Conservation (phyloP, 2,113 vertebrate genomes). For the Chroicocephalus ridibundus region DNA sequence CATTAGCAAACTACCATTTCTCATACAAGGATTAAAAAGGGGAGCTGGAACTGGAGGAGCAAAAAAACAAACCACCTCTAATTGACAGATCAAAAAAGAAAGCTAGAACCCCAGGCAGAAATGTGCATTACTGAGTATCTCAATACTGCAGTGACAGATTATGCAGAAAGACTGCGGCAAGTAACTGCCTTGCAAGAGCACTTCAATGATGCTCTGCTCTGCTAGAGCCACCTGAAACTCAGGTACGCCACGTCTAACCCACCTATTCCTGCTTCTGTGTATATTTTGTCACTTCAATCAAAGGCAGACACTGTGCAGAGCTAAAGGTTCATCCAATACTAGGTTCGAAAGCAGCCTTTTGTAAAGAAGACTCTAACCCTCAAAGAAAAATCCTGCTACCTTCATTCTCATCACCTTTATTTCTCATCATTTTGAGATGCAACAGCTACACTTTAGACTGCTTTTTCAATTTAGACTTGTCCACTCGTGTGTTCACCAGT, state of each 20-base stretch:
- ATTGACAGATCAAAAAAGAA: neutral
- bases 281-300: neutral
- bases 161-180: neutral
- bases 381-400: neutral
- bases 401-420: neutral
- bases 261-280: neutral
- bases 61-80: neutral
- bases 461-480: neutral
- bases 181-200: neutral
- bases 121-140: neutral
- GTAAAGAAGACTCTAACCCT: neutral
- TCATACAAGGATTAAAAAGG: neutral
- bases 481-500: no score
- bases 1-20: neutral
- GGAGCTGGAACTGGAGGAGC: neutral
- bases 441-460: neutral
- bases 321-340: neutral
- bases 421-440: neutral
- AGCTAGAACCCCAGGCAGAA: neutral
- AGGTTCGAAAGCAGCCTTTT: neutral
- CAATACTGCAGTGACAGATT: neutral
- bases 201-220: neutral
- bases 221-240: neutral
- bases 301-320: neutral
- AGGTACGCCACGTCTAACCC: accelerated